Percentiles rank a stretch among this genome's conserved stretches.
Evolutionary conservation across 2,113 vertebrate species (phyloP).

Genomic region (Toxotes jaculatrix): DNA sequence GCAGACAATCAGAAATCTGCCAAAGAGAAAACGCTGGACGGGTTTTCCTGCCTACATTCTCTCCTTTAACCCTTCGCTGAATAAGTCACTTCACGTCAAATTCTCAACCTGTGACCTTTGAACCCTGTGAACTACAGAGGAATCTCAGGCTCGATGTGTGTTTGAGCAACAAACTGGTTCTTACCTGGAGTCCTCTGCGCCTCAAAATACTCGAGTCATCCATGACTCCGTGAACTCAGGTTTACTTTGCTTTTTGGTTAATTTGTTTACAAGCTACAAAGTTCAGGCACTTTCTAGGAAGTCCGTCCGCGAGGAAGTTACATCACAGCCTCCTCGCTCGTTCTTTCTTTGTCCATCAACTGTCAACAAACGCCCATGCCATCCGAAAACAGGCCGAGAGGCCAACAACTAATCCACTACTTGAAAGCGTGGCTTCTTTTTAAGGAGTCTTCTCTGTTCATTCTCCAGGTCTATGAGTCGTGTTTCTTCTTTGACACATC

Average conservation of each 20-base stretch:
- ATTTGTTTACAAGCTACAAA: conserved; percentile 14
- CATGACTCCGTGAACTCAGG: conserved; percentile 62
- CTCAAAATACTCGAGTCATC: conserved; percentile 86
- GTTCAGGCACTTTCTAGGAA: conserved; percentile 51
- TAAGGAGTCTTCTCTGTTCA: background rate
- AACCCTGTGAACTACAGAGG: conserved; percentile 13
- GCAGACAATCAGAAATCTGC: background rate
- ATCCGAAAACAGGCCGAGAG: no score
- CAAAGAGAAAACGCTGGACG: background rate
- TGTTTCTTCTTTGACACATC: background rate
- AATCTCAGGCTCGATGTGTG: background rate
- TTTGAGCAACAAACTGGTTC: conserved; percentile 10
- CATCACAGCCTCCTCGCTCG: background rate
- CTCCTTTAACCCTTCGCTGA: background rate
- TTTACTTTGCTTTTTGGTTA: conserved; percentile 7
- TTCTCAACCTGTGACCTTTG: conserved; percentile 13
- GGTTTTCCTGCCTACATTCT: background rate
- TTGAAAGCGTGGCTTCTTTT: background rate
- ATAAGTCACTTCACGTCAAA: background rate
- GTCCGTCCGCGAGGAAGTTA: conserved; percentile 15
- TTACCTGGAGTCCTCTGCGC: conserved; percentile 85
- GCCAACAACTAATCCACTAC: no score
- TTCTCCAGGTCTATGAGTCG: background rate
- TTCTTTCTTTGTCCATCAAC: background rate
- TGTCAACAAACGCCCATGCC: background rate